phyloP scores from a whole-genome alignment of 92 coral and sea anemone species.

The Anthopleura xanthogrammica region DNA sequence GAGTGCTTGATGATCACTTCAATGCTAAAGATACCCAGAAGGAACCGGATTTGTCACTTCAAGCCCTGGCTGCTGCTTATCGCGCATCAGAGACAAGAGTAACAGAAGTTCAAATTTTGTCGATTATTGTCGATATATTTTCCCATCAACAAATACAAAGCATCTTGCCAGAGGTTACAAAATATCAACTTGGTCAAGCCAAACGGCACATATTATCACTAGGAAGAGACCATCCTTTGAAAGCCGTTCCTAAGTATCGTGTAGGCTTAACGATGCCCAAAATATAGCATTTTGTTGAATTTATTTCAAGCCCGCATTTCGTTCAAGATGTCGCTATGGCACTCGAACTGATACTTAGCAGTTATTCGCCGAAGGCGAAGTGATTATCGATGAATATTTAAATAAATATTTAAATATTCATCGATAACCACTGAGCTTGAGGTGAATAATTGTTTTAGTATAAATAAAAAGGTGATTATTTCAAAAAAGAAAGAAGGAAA shows the following conservation, averaged over 20 bases:
- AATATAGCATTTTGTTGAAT: conserved; percentile 34
- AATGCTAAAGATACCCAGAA: neutral
- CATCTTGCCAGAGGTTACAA: conserved; percentile 37
- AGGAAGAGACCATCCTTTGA: conserved; percentile 47
- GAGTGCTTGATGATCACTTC: conserved; percentile 23
- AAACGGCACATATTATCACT: conserved; percentile 30
- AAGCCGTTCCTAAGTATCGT: conserved; percentile 44
- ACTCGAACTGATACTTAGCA: conserved; percentile 45
- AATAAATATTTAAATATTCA: too few species aligned
- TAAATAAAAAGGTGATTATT: too few species aligned
- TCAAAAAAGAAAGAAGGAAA: too few species aligned
- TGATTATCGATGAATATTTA: too few species aligned
- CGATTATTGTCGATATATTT: conserved; percentile 43
- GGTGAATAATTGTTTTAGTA: too few species aligned
- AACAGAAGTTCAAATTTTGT: conserved; percentile 47
- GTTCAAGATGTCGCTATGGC: conserved; percentile 55
- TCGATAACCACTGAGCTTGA: too few species aligned
- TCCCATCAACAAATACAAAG: conserved; percentile 20
- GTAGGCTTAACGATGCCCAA: conserved; percentile 26
- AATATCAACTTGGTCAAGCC: conserved; percentile 47
- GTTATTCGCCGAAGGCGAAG: too few species aligned
- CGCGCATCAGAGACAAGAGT: conserved; percentile 40
- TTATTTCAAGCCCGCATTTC: conserved; percentile 45
- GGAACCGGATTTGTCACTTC: conserved; percentile 29
- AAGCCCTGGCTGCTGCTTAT: conserved; percentile 50